These are phyloP conservation scores for Chymomyza amoena DNA, from an alignment of 2,888 invertebrate species.

Conservation along the genomic window DNA sequence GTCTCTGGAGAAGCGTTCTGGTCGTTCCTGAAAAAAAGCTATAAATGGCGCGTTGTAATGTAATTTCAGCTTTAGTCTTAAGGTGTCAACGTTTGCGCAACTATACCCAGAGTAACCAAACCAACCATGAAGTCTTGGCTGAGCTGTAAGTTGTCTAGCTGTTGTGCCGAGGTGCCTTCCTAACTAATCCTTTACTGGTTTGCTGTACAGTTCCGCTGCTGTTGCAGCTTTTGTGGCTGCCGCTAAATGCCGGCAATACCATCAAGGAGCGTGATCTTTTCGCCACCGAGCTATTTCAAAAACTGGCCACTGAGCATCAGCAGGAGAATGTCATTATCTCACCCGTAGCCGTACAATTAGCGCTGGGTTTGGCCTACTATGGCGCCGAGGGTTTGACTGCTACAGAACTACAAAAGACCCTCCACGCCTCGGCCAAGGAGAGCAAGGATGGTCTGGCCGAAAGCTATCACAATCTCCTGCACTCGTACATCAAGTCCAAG, in stretches of 20 bases:
- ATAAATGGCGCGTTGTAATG: constrained; percentile 60
- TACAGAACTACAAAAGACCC: constrained; percentile 61
- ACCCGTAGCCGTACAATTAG: constrained; percentile 71
- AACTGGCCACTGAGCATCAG: constrained; percentile 69
- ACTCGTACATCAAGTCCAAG: constrained; percentile 74
- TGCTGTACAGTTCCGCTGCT: constrained; percentile 11
- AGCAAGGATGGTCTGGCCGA: constrained; percentile 72
- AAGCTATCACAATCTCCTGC: constrained; percentile 67
- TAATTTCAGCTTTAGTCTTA: constrained; percentile 66
- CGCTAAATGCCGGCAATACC: constrained; percentile 49
- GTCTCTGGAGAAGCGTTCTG: constrained; percentile 30
- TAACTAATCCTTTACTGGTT: no score
- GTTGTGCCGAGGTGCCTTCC: background rate
- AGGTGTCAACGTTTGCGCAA: constrained; percentile 61
- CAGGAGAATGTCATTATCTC: constrained; percentile 74
- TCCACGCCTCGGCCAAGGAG: constrained; percentile 71
- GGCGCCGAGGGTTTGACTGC: constrained; percentile 71
- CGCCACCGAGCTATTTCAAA: constrained; percentile 74
- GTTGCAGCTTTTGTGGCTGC: constrained; percentile 26
- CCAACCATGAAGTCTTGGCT: constrained; percentile 29
- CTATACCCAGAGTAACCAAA: background rate
- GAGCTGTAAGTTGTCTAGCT: constrained; percentile 40
- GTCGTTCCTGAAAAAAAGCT: constrained; percentile 43
- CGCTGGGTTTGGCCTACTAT: constrained; percentile 70
- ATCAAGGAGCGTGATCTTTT: constrained; percentile 73